Evolutionary conservation across 2,113 vertebrate species (phyloP), one percentile per base, ranked within the genome.

Genomic region (Colossoma macropomum): DNA sequence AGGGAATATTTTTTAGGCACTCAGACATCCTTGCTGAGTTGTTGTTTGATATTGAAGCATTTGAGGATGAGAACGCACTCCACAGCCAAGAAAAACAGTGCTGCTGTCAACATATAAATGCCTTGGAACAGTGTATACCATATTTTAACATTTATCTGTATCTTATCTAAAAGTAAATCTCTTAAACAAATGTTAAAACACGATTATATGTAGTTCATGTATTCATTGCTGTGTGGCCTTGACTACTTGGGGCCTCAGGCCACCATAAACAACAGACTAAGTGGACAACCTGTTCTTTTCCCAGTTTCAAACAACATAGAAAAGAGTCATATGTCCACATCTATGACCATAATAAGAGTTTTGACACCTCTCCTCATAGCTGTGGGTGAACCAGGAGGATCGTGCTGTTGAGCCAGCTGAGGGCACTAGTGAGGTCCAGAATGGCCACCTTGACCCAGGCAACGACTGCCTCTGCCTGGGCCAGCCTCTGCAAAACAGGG

Each of bases 361-460:
- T 63, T 32, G 56, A 5, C 60, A 12, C n/a, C 34, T 70, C 10
- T 56, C 3, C 28, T 78, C 62, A 21, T 90, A 97, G 96, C 94
- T 97, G 1, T 97, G 96, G 96, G 95, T 96, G 73, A 97, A 97
- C 92, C 96, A 97, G 89, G 96, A 97, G 78, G 95, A 96, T 87
- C 93, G 93, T 0, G 81, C 62, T 21, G 94, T 95, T 81, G 96
- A 97, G 74, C 79, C 84, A 5, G 75, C 66, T 1, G 96, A 97
- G 91, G 94, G 95, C 54, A 91, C 92, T 86, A 96, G 93, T 65
- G 96, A 96, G 10, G 95, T 96, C 74, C 96, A 97, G 89, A 97
- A 97, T 81, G 96, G 96, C 54, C 96, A 97, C 84, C 87, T 95
- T 92, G 96, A 96, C 87, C 93, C 95, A 77, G 94, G 92, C 50